Evolutionary conservation across 2,888 invertebrate genomes (phyloP).

Genomic region (Sympetrum striolatum): DNA sequence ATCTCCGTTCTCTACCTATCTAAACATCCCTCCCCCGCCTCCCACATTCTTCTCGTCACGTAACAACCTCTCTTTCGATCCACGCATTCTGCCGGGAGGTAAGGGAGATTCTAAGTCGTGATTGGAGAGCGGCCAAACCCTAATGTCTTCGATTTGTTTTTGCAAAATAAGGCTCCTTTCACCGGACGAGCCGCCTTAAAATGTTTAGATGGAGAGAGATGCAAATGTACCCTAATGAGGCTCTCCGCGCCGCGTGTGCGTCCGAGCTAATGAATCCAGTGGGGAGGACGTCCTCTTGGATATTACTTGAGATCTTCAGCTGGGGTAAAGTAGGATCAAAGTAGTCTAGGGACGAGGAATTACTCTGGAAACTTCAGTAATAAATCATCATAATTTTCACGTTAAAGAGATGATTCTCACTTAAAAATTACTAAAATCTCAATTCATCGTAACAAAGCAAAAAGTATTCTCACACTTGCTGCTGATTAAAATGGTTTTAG

Average conservation of each 20-base stretch:
- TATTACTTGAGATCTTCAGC: not conserved
- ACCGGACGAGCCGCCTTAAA: not conserved
- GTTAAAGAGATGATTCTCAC: no score
- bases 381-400: no score
- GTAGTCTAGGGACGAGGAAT: no score
- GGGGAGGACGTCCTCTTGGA: not conserved
- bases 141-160: constrained; percentile 25
- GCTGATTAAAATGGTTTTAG: no score
- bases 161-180: not conserved
- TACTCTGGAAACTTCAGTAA: no score
- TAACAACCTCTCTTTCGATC: not conserved
- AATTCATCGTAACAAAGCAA: no score
- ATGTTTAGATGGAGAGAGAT: not conserved
- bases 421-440: no score
- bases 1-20: not conserved
- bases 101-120: constrained; percentile 17
- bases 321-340: no score
- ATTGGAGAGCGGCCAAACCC: constrained; percentile 10
- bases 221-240: constrained; percentile 19
- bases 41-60: not conserved
- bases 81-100: not conserved
- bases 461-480: no score
- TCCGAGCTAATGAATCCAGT: not conserved
- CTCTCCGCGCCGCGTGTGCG: not conserved
- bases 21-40: not conserved